Conservation (phyloP, 2,888 invertebrate genomes). For the Epinotia brunnichana region DNA sequence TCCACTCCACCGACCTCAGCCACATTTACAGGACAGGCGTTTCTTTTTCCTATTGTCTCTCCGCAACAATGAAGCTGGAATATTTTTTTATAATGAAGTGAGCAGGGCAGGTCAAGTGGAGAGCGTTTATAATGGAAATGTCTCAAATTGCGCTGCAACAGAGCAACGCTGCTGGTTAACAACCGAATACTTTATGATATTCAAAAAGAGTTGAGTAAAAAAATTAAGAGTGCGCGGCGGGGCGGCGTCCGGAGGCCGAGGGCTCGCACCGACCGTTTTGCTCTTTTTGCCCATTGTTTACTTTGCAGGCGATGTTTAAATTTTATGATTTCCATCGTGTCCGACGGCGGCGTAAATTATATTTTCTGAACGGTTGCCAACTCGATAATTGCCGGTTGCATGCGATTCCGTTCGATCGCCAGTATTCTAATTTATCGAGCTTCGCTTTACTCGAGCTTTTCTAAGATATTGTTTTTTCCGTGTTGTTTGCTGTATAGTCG, state of each 20-base stretch:
- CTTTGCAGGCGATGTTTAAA: conserved; percentile 75
- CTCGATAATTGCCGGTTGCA: conserved; percentile 69
- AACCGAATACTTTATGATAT: conserved; percentile 54
- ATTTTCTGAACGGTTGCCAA: conserved; percentile 78
- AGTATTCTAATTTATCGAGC: conserved; percentile 64
- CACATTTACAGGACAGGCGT: conserved; percentile 29
- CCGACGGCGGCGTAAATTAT: conserved; percentile 73
- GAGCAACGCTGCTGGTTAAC: conserved; percentile 41
- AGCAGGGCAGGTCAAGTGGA: conserved; percentile 38
- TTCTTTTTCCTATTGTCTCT: conserved; percentile 30
- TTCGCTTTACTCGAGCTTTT: conserved; percentile 51
- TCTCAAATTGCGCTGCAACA: conserved; percentile 41
- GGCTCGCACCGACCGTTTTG: conserved; percentile 64
- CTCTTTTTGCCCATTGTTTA: conserved; percentile 82
- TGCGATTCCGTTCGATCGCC: conserved; percentile 64
- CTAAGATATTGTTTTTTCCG: conserved; percentile 44
- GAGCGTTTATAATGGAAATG: conserved; percentile 38
- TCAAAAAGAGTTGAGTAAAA: conserved; percentile 55
- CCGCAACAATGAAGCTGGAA: conserved; percentile 19
- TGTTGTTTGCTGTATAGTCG: conserved; percentile 31
- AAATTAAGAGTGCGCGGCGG: conserved; percentile 58
- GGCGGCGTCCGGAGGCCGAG: conserved; percentile 62
- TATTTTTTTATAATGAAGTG: conserved; percentile 38
- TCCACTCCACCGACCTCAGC: conserved; percentile 36
- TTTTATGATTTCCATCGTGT: conserved; percentile 79